phyloP scores from a whole-genome alignment of 2,113 vertebrate genomes.

The Caranx ignobilis region DNA sequence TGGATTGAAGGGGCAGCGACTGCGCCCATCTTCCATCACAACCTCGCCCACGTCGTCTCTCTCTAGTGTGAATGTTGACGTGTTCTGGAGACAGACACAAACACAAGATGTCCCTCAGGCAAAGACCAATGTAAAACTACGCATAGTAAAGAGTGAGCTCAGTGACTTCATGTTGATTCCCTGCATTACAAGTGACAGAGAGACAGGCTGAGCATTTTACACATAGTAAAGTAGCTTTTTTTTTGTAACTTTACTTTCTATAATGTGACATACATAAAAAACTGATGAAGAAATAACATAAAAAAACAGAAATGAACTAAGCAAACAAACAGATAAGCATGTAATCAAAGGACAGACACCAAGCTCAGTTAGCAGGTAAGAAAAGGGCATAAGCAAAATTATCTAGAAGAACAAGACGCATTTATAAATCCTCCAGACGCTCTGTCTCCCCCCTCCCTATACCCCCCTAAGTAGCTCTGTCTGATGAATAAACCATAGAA shows the following conservation, averaged over 20 bases:
- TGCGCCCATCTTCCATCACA: conserved; percentile 92
- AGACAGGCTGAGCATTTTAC: not conserved
- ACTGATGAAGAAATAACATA: too few species aligned
- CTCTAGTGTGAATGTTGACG: conserved; percentile 89
- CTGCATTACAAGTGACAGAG: conserved; percentile 10
- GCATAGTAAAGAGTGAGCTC: conserved; percentile 29
- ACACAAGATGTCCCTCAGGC: conserved; percentile 51
- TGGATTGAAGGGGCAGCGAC: conserved; percentile 95
- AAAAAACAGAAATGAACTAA: too few species aligned
- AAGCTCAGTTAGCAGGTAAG: too few species aligned
- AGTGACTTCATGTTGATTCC: conserved; percentile 19
- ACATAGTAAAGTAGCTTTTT: not conserved
- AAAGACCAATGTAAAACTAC: conserved; percentile 51
- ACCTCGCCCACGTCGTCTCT: conserved; percentile 82
- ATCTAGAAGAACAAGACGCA: too few species aligned
- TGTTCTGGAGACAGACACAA: conserved; percentile 80
- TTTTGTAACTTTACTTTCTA: too few species aligned
- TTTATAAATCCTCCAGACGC: too few species aligned
- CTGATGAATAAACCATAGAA: not conserved
- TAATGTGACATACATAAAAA: too few species aligned
- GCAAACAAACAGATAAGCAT: too few species aligned
- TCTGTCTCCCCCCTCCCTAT: too few species aligned
- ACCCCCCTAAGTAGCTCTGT: not conserved
- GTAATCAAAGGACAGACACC: too few species aligned
- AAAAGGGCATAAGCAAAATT: too few species aligned